A percentile compares a stretch with the other conserved stretches of the same genome.
Conservation (phyloP, 2,113 vertebrate species). For the Cervus canadensis region DNA sequence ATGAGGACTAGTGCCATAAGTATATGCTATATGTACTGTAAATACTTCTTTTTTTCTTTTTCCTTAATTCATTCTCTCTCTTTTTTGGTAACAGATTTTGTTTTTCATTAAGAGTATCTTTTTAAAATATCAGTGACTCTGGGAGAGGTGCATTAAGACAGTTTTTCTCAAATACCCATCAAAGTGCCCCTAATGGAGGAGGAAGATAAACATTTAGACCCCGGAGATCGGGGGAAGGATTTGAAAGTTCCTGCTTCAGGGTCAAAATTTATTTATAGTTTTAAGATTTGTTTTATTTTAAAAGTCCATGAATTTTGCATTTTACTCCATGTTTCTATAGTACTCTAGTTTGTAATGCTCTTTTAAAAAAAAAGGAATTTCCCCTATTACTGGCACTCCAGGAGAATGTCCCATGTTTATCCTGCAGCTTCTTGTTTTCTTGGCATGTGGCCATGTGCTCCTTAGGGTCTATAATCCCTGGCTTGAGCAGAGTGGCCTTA, state of each 20-base stretch:
- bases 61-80: background rate
- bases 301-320: constrained; percentile 11
- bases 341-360: background rate
- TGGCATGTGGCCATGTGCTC: background rate
- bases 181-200: background rate
- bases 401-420: background rate
- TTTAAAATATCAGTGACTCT: background rate
- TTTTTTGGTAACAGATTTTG: background rate
- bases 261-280: constrained; percentile 36
- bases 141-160: background rate
- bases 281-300: constrained; percentile 36
- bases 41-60: background rate
- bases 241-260: background rate
- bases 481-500: background rate
- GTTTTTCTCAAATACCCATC: background rate
- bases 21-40: background rate
- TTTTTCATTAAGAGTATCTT: background rate
- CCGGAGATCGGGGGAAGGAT: background rate
- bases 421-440: background rate
- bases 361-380: background rate
- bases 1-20: background rate
- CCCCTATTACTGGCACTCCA: background rate
- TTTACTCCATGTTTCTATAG: constrained; percentile 22
- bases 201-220: constrained; percentile 18
- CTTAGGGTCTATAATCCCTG: background rate